Evolutionary conservation across 2,888 invertebrate genomes (phyloP).

Genomic region (Prenolepis imparis): DNA sequence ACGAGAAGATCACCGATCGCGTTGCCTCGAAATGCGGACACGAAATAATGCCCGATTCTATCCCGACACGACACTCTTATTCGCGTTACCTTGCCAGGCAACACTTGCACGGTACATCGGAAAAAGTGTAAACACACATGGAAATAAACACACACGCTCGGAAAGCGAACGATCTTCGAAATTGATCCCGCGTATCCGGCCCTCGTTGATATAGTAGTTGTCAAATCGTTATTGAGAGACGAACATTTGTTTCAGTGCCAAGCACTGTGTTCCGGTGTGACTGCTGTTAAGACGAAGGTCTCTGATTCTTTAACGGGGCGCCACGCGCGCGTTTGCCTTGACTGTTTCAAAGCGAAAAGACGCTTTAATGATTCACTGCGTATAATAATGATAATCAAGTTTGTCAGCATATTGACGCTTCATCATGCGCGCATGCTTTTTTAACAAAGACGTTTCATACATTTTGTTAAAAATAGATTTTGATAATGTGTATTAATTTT

Average conservation of each 20-base stretch:
- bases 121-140: constrained; percentile 80
- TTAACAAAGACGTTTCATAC: neutral
- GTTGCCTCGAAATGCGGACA: constrained; percentile 36
- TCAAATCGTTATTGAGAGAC: neutral
- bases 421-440: neutral
- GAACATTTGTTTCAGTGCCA: no score
- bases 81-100: constrained; percentile 50
- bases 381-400: constrained; percentile 30
- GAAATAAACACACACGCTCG: constrained; percentile 62
- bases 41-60: constrained; percentile 58
- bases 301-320: no score
- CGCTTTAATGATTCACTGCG: constrained; percentile 12
- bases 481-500: neutral
- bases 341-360: constrained; percentile 8
- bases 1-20: constrained; percentile 29
- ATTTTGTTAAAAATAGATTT: neutral
- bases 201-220: neutral
- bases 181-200: constrained; percentile 5
- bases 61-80: constrained; percentile 50
- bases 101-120: constrained; percentile 55
- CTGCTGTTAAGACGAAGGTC: neutral
- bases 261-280: neutral
- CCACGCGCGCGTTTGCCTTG: neutral
- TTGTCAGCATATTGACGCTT: constrained; percentile 10
- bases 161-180: constrained; percentile 18